These are phyloP conservation scores for Myotis davidii DNA, from an alignment of 2,113 vertebrate species.

Conservation along the genomic window DNA sequence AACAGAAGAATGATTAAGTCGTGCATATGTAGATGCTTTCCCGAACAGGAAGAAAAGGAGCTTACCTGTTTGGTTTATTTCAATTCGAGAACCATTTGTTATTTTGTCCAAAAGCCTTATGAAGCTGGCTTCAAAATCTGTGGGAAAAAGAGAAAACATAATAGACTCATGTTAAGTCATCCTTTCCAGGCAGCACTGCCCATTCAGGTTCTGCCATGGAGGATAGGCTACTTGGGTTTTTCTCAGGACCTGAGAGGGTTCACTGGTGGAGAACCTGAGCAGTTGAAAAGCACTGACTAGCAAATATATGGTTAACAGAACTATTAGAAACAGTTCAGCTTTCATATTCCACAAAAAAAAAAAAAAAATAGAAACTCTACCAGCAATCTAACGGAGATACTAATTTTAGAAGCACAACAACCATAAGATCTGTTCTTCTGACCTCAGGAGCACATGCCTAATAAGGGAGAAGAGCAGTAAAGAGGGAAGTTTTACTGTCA, in stretches of 20 bases:
- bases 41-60: slow-evolving; percentile 3
- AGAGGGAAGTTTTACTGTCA: background rate
- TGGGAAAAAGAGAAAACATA: slow-evolving; percentile 26
- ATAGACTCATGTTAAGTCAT: background rate
- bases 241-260: background rate
- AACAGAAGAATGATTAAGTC: background rate
- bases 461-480: background rate
- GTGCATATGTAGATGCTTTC: background rate
- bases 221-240: background rate
- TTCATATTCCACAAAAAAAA: background rate
- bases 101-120: slow-evolving; percentile 96
- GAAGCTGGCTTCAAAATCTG: slow-evolving; percentile 98
- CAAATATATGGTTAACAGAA: background rate
- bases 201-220: background rate
- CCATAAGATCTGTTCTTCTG: background rate
- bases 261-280: background rate
- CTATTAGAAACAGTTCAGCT: background rate
- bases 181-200: background rate
- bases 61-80: slow-evolving; percentile 98
- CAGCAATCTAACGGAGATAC: background rate
- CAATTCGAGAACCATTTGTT: slow-evolving; percentile 96
- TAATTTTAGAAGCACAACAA: background rate
- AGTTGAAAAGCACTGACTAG: background rate
- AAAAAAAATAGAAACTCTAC: background rate
- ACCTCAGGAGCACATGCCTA: background rate